phyloP scores from a whole-genome alignment of 1,140 invertebrate genomes.

The Coptotermes formosanus region DNA sequence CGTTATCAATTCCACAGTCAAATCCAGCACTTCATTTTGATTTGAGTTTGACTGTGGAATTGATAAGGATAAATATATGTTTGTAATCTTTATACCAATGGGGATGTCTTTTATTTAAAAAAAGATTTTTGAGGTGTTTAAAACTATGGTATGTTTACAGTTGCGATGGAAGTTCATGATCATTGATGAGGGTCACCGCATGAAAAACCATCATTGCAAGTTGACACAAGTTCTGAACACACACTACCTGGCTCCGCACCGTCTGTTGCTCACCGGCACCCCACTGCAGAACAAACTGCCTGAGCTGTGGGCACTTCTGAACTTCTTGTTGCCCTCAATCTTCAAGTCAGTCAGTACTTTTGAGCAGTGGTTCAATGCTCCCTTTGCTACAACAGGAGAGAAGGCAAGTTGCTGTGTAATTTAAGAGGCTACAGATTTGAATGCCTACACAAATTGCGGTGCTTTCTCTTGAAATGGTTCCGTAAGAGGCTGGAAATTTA shows the following conservation, averaged over 20 bases:
- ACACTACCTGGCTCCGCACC: slow-evolving; percentile 64
- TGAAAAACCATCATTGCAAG: slow-evolving; percentile 77
- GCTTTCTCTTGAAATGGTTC: too few species aligned
- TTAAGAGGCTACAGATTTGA: background rate
- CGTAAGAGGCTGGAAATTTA: too few species aligned
- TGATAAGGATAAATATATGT: too few species aligned
- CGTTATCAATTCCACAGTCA: too few species aligned
- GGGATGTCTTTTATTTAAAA: too few species aligned
- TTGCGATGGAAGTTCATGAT: slow-evolving; percentile 74
- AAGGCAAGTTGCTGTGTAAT: slow-evolving; percentile 45
- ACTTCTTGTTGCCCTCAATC: slow-evolving; percentile 69
- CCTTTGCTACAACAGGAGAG: slow-evolving; percentile 70
- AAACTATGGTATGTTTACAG: slow-evolving; percentile 37
- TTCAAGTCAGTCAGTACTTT: slow-evolving; percentile 71
- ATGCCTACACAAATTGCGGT: too few species aligned
- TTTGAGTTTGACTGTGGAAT: too few species aligned
- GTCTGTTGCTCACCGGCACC: slow-evolving; percentile 66
- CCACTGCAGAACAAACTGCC: slow-evolving; percentile 68
- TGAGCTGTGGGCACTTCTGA: slow-evolving; percentile 68
- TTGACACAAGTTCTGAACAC: slow-evolving; percentile 67
- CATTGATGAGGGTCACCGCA: slow-evolving; percentile 72
- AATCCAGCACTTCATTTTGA: too few species aligned
- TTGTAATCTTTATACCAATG: too few species aligned
- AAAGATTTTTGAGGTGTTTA: too few species aligned
- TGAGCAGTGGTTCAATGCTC: slow-evolving; percentile 73